Evolutionary conservation across 2,888 invertebrate genomes (phyloP), one percentile per base, ranked within the genome.

Genomic region (Lampropteryx suffumata): DNA sequence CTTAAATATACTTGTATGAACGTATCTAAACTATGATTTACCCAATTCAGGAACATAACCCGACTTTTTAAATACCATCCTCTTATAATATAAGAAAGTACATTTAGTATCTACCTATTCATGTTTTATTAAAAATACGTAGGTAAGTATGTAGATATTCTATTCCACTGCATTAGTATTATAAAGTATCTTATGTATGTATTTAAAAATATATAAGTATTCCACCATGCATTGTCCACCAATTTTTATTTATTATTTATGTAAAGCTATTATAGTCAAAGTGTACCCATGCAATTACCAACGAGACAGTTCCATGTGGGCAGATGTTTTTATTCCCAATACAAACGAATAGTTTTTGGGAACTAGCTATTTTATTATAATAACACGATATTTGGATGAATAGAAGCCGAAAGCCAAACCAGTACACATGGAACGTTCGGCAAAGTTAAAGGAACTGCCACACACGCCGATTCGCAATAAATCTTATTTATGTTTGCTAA

Each of bases 401-500:
- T 40, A 47, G 50, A 44, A 17, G 52, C 48, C 50, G 33, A 35
- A 48, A 51, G 36, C 28, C 35, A n/a, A 44, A 39, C 36, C 29
- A 40, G 37, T 57, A 69, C 67, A 65, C 55, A 61, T 69, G 62
- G 61, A 69, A 51, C 59, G 63, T 61, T 65, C 66, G 67, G 56
- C 60, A 50, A 69, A 69, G 63, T 65, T 66, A 67, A 71, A 71
- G 62, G 65, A 65, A 57, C 60, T 41, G 72, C 81, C 82, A 76
- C 84, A 82, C 85, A 83, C 79, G 77, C 73, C 59, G 80, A 69
- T 71, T 71, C 55, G 73, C 75, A 79, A 84, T 87, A 85, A 86
- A 88, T 85, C 81, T 77, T 71, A 70, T 76, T 73, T 74, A 75
- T 81, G 82, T 88, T 73, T 87, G 82, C 79, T 76, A 81, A 82